These are phyloP conservation scores for Mycteria americana DNA, from an alignment of 2,797 vertebrate genomes.

Conservation along the genomic window DNA sequence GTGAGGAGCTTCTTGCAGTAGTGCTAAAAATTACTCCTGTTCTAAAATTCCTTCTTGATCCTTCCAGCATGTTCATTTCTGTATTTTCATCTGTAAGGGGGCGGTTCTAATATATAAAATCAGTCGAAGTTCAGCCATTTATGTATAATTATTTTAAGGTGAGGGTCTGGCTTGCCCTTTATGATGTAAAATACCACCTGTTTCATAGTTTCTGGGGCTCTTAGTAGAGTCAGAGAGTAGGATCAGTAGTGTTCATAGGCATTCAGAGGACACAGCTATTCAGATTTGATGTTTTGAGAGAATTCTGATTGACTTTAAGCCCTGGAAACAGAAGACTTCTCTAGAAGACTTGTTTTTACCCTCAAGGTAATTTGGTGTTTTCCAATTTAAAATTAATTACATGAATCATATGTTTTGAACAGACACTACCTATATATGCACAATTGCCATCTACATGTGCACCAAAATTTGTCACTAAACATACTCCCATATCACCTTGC, in stretches of 20 bases:
- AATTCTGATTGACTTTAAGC: neutral
- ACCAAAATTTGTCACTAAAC: neutral
- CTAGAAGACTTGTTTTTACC: neutral
- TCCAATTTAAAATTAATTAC: neutral
- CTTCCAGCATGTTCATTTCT: neutral
- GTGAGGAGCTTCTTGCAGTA: neutral
- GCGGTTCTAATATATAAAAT: neutral
- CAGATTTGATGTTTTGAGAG: neutral
- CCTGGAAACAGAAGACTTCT: neutral
- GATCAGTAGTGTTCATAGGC: neutral
- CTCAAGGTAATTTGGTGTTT: neutral
- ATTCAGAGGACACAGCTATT: neutral
- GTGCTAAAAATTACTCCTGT: neutral
- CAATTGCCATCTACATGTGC: neutral
- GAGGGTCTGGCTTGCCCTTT: neutral
- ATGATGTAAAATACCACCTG: neutral
- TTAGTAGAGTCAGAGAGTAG: neutral
- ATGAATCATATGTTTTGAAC: neutral
- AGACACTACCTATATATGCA: rapidly evolving
- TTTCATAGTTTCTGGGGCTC: neutral
- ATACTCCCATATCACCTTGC: neutral
- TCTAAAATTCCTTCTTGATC: neutral
- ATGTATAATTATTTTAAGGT: neutral
- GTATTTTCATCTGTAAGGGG: neutral
- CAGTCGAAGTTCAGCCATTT: neutral